Percentiles rank a stretch among this genome's conserved stretches.
Evolutionary conservation across 53 echinoderm and acorn worm genomes (phyloP).

Genomic region (Astropecten irregularis): DNA sequence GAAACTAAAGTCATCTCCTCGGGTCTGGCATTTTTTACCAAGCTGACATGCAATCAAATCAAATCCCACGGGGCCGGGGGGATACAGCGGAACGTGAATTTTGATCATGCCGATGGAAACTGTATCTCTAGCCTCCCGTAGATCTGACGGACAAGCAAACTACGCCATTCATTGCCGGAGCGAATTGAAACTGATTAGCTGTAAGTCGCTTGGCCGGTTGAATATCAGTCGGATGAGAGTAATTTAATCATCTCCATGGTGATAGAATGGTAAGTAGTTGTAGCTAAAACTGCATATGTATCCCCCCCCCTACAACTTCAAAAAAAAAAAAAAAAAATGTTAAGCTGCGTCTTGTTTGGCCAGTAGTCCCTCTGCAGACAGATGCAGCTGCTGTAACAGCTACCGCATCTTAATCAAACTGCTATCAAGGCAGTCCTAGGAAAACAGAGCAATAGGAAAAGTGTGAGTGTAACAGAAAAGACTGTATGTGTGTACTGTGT

Average conservation of each 20-base stretch:
- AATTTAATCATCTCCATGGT: slow-evolving; percentile 33
- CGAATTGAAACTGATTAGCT: neutral
- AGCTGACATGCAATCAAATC: slow-evolving; percentile 7
- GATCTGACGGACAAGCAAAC: no score
- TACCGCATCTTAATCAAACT: neutral
- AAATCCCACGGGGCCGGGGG: neutral
- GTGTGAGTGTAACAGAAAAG: no score
- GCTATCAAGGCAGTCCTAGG: neutral
- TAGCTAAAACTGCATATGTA: no score
- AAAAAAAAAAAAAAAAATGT: no score
- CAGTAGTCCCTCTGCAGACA: neutral
- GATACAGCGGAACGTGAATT: neutral
- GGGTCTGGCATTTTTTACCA: no score
- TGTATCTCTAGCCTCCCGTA: neutral
- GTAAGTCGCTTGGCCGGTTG: neutral
- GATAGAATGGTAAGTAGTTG: neutral
- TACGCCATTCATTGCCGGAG: neutral
- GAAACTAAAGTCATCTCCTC: no score
- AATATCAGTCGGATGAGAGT: slow-evolving; percentile 36
- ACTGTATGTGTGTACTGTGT: no score
- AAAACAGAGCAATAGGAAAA: neutral
- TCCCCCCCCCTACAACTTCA: no score
- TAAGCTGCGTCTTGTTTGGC: slow-evolving; percentile 4
- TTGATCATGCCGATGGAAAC: neutral
- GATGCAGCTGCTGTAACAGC: neutral